These are phyloP conservation scores for Agraylea sexmaculata DNA, from an alignment of 1,140 invertebrate genomes.

Conservation along the genomic window DNA sequence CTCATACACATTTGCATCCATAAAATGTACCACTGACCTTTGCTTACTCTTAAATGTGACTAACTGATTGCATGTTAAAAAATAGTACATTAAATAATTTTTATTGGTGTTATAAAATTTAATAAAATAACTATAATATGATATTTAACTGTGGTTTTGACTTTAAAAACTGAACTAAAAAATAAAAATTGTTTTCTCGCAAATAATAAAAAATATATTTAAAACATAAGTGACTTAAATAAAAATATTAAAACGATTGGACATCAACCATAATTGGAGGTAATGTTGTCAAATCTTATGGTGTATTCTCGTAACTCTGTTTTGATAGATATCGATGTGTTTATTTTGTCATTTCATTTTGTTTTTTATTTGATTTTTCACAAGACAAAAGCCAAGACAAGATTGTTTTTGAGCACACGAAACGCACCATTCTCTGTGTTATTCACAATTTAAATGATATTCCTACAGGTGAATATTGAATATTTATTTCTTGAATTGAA, in stretches of 20 bases:
- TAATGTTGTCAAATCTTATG: constrained; percentile 22
- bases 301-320: constrained; percentile 22
- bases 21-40: not conserved
- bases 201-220: not conserved
- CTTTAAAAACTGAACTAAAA: not conserved
- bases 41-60: constrained; percentile 4
- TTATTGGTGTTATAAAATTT: not conserved
- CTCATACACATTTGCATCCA: too few relatives aligned
- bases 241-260: constrained; percentile 15
- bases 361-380: constrained; percentile 15
- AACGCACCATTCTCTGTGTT: constrained; percentile 18
- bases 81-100: not conserved
- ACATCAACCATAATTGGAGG: constrained; percentile 16
- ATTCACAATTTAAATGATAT: not conserved
- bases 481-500: not conserved
- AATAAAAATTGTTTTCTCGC: not conserved
- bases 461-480: constrained; percentile 4
- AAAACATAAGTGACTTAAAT: constrained; percentile 3
- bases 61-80: constrained; percentile 6
- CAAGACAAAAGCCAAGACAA: constrained; percentile 22
- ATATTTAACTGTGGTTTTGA: constrained; percentile 2
- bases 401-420: constrained; percentile 19
- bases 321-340: constrained; percentile 21
- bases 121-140: constrained; percentile 1
- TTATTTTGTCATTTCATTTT: constrained; percentile 19